Evolutionary conservation across 2,113 vertebrate species (phyloP).

Genomic region (Protobothrops flavoviridis): DNA sequence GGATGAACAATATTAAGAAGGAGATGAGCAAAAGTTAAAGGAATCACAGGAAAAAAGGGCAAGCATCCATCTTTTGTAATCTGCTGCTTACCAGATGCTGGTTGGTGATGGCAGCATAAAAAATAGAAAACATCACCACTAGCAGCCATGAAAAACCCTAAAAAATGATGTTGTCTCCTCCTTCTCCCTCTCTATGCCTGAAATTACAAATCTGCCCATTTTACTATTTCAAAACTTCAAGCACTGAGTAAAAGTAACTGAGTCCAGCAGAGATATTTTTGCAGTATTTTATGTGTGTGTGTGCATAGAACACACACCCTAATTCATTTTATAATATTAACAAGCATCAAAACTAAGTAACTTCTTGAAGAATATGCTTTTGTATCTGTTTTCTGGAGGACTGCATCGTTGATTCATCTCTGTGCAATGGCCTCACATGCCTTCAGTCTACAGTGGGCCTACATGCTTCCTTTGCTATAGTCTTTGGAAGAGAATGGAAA

Average conservation of each 20-base stretch:
- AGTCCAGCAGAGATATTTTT: neutral
- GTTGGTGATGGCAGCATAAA: neutral
- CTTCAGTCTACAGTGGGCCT: constrained; percentile 11
- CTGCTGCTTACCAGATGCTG: neutral
- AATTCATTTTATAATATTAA: neutral
- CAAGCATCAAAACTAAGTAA: neutral
- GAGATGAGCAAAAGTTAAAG: neutral
- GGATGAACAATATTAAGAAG: neutral
- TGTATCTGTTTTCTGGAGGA: constrained; percentile 5
- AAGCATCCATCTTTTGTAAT: neutral
- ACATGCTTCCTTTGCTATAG: constrained; percentile 27
- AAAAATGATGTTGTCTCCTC: neutral
- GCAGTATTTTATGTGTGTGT: neutral
- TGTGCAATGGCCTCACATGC: neutral
- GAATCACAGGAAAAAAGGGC: neutral
- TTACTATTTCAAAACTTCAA: neutral
- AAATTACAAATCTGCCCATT: neutral
- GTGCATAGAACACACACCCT: neutral
- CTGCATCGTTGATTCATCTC: neutral
- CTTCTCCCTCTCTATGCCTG: neutral
- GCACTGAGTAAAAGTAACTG: neutral
- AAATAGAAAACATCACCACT: neutral
- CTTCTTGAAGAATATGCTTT: neutral
- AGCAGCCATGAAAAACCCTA: neutral
- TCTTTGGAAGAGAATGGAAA: constrained; percentile 24